These are phyloP conservation scores for Zootoca vivipara DNA, from an alignment of 2,113 vertebrate genomes.

Conservation along the genomic window DNA sequence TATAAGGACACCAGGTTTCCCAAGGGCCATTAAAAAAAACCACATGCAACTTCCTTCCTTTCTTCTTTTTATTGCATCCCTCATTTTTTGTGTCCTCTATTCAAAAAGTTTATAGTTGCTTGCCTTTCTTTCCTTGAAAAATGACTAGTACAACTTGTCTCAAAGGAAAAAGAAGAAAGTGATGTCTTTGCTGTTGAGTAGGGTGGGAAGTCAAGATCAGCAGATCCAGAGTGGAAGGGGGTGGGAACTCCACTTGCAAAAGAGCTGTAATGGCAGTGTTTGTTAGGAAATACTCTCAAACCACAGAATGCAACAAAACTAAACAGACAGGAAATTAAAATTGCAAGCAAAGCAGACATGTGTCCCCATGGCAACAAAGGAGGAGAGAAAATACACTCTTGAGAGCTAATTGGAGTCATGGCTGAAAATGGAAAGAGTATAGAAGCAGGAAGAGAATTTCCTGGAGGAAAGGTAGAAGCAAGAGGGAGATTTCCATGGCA, in stretches of 20 bases:
- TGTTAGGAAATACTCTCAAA: not conserved
- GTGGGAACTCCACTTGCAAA: not conserved
- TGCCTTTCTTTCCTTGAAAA: not conserved
- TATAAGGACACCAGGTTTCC: not conserved
- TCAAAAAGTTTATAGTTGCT: not conserved
- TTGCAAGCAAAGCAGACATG: not conserved
- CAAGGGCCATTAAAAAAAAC: not conserved
- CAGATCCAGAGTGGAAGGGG: not conserved
- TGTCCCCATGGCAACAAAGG: constrained; percentile 28
- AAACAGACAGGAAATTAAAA: constrained; percentile 9
- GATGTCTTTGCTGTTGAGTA: not conserved
- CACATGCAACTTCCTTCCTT: not conserved
- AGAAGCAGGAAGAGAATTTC: not conserved
- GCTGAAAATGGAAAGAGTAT: constrained; percentile 1
- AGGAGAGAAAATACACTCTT: not conserved
- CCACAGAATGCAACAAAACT: not conserved
- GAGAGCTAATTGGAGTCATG: not conserved
- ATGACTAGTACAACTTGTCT: not conserved
- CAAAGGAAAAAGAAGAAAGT: not conserved
- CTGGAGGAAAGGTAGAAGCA: not conserved
- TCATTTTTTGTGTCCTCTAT: not conserved
- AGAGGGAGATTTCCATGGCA: not conserved
- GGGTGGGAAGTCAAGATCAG: not conserved
- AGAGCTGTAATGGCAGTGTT: not conserved
- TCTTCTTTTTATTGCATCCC: not conserved